Percentiles rank a stretch among this genome's conserved stretches.
Conservation (phyloP, 2,888 invertebrate genomes). For the Apodemia mormo region DNA sequence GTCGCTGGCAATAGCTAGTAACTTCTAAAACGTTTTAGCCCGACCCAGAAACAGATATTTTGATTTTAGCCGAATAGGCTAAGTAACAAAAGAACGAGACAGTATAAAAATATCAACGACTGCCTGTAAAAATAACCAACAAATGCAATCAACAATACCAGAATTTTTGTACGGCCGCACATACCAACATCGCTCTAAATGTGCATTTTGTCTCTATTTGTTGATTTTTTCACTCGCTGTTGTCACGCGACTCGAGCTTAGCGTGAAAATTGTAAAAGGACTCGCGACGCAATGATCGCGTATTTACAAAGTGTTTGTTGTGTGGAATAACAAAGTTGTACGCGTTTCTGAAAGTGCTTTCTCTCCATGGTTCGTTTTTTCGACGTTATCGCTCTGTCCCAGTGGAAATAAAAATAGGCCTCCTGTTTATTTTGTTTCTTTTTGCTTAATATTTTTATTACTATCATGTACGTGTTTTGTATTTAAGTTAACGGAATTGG, state of each 20-base stretch:
- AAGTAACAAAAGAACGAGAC: too few relatives aligned
- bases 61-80: too few relatives aligned
- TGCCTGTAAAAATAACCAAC: too few relatives aligned
- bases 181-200: not conserved
- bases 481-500: too few relatives aligned
- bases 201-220: not conserved
- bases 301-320: constrained; percentile 17
- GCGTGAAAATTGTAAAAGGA: constrained; percentile 31
- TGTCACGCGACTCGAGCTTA: constrained; percentile 27
- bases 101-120: too few relatives aligned
- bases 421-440: not conserved
- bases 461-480: not conserved
- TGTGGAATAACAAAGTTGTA: constrained; percentile 14
- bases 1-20: too few relatives aligned
- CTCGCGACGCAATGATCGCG: constrained; percentile 14
- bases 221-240: not conserved
- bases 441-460: not conserved
- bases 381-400: constrained; percentile 6
- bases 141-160: not conserved
- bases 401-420: constrained; percentile 2
- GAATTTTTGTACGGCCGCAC: not conserved
- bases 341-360: constrained; percentile 16
- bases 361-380: constrained; percentile 11
- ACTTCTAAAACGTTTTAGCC: too few relatives aligned
- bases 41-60: too few relatives aligned